A percentile compares a stretch with the other conserved stretches of the same genome.
phyloP scores from a whole-genome alignment of 2,888 invertebrate genomes.

The Dryomyza anilis region DNA sequence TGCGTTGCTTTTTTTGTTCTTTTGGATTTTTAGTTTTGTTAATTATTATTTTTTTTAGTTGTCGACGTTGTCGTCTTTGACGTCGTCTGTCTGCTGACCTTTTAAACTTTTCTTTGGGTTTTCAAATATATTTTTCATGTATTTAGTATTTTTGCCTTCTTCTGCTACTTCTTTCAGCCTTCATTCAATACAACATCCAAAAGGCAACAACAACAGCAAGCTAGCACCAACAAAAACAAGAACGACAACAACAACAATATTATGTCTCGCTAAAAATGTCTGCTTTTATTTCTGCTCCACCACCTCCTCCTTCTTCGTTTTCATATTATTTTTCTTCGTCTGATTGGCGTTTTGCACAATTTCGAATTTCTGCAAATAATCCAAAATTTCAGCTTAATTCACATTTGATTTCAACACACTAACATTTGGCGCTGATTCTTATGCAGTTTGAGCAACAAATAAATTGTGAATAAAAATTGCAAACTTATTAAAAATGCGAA shows the following conservation, averaged over 20 bases:
- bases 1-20: too few relatives aligned
- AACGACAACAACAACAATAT: conserved; percentile 1
- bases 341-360: conserved; percentile 35
- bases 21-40: too few relatives aligned
- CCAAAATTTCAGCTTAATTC: not conserved
- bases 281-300: not conserved
- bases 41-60: too few relatives aligned
- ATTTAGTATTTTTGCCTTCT: conserved; percentile 30
- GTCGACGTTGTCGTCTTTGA: too few relatives aligned
- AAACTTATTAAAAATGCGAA: conserved; percentile 33
- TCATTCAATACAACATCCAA: conserved; percentile 8
- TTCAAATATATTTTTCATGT: conserved; percentile 44
- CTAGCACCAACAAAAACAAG: not conserved
- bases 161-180: conserved; percentile 10
- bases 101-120: conserved; percentile 48
- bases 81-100: conserved; percentile 53
- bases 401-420: not conserved
- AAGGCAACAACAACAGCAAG: too few relatives aligned
- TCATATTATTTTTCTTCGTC: conserved; percentile 31
- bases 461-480: conserved; percentile 32
- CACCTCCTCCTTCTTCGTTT: conserved; percentile 17
- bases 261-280: conserved; percentile 17
- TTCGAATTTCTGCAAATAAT: conserved; percentile 34
- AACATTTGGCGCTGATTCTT: not conserved
- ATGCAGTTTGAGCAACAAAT: conserved; percentile 34